Percentiles rank a stretch among this genome's conserved stretches.
Conservation (phyloP, 1,140 invertebrate genomes). For the Zaprionus davidi region DNA sequence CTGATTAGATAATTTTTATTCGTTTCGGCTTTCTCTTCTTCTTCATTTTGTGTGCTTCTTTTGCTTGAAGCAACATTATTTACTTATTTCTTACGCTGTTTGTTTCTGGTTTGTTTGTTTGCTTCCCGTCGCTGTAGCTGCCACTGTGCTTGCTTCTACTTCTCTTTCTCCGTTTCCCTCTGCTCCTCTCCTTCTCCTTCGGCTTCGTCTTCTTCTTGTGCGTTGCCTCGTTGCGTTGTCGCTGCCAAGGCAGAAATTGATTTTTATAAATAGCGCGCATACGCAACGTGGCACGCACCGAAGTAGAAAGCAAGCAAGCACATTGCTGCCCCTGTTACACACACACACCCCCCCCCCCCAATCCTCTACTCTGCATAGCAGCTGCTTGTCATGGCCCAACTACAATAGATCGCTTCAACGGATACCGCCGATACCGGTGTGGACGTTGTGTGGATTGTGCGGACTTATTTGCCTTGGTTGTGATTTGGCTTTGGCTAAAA, state of each 20-base stretch:
- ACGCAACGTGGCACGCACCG: slow-evolving; percentile 79
- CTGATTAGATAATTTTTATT: slow-evolving; percentile 3
- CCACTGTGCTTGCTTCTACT: not conserved
- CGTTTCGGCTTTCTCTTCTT: slow-evolving; percentile 1
- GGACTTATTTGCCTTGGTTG: slow-evolving; percentile 5
- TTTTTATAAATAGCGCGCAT: slow-evolving; percentile 82
- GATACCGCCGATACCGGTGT: slow-evolving; percentile 9
- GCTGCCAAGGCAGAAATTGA: slow-evolving; percentile 78
- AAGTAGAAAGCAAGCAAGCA: slow-evolving; percentile 66
- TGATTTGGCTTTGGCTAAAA: slow-evolving; percentile 19
- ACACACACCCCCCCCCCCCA: not conserved
- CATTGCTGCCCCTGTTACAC: slow-evolving; percentile 31
- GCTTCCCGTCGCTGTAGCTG: slow-evolving; percentile 35
- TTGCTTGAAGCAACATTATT: slow-evolving; percentile 59
- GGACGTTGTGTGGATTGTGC: slow-evolving; percentile 5
- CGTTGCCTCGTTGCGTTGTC: slow-evolving; percentile 19
- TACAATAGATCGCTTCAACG: slow-evolving; percentile 42
- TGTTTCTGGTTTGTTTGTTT: slow-evolving; percentile 55
- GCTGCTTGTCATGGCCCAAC: slow-evolving; percentile 34
- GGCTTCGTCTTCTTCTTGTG: slow-evolving; percentile 2
- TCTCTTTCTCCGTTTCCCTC: not conserved
- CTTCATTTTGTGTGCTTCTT: not conserved
- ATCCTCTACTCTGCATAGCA: not conserved
- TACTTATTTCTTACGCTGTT: slow-evolving; percentile 67
- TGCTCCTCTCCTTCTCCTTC: slow-evolving; percentile 20